Base-by-base conservation (phyloP, 2,797 vertebrate genomes). In the Phyllotis vaccarum region DNA sequence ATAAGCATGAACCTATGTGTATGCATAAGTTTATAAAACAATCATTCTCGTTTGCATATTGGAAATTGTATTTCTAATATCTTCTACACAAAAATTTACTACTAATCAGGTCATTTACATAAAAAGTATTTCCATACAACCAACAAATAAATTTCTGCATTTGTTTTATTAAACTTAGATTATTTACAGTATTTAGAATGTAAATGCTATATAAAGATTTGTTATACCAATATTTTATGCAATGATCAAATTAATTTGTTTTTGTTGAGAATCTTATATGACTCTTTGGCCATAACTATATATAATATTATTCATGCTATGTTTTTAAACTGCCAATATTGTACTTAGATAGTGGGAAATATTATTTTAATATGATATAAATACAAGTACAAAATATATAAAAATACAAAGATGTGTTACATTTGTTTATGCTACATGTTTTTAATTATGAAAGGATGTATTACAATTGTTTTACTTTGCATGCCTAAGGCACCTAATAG, bases 311-410 rank as follows among this genome's bases (percentile, higher is more conserved):
- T 56, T 13, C 16, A 49, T 31, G 5, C 1, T 12, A 11, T 6
- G 19, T 52, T 64, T 40, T 3, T 52, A 81, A 52, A 27, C 6
- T 19, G 8, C 2, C 3, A 37, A 64, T 11, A 22, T 22, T 34
- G 0, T 43, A 31, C 0, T 74, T 6, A 81, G 12, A 40, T 3
- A 17, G 6, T 7, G 10, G 34, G 14, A 13, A 5, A 6, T 40
- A 29, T 70, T 70, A n/a, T 7, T 70, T 40, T 40, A 64, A 64
- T 9, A 49, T 49, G 9, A 49, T 49, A 49, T 49, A 49, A 49
- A 49, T 49, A 49, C 46, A 49, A 49, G 9, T 49, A 49, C 46
- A 49, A 49, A 49, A 49, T 9, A 49, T 9, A 49, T 9, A 49
- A 49, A 49, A 5, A 49, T 49, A 49, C 9, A 49, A 49, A 14